phyloP scores from a whole-genome alignment of 2,888 invertebrate species.

The Apotomis betuletana region DNA sequence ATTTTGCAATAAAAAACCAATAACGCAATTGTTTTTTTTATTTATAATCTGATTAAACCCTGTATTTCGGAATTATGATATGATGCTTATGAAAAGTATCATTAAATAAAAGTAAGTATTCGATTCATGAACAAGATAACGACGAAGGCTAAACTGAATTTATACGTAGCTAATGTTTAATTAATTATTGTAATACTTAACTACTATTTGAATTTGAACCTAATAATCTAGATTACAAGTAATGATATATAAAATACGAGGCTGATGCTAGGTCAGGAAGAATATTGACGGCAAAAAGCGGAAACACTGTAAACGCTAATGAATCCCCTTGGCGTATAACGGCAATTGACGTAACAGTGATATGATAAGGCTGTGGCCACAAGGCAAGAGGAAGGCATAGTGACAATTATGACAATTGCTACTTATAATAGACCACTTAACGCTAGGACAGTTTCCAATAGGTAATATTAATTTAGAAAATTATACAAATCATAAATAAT shows the following conservation, averaged over 20 bases:
- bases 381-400: not conserved
- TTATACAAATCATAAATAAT: not conserved
- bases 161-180: not conserved
- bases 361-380: conserved; percentile 6
- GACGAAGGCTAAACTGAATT: no score
- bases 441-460: not conserved
- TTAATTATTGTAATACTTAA: not conserved
- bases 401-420: not conserved
- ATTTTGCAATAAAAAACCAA: no score
- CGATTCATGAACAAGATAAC: no score
- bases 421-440: not conserved
- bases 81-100: no score
- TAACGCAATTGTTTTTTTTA: no score
- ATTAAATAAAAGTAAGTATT: no score
- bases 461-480: not conserved
- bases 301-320: no score
- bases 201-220: no score
- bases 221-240: not conserved
- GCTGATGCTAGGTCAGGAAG: no score
- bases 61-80: no score
- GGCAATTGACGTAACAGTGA: not conserved
- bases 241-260: not conserved
- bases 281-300: no score
- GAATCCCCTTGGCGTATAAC: not conserved
- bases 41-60: no score